A percentile compares a stretch with the other conserved stretches of the same genome.
phyloP scores from a whole-genome alignment of 2,797 vertebrate species.

The Falco columbarius region DNA sequence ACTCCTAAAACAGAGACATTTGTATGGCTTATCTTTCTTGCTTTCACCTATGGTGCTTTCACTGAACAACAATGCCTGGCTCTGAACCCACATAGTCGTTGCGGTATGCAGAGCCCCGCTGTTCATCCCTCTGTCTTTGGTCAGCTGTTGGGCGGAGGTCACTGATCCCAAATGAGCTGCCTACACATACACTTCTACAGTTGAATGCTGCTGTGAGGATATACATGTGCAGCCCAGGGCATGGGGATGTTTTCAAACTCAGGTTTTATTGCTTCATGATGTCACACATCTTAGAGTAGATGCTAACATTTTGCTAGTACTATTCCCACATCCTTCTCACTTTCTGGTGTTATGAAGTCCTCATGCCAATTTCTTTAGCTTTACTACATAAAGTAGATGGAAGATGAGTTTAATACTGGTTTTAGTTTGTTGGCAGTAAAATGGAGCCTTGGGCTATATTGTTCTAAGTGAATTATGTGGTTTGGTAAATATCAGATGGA shows the following conservation, averaged over 20 bases:
- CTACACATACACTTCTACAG: neutral
- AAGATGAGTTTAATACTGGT: neutral
- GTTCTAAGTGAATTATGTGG: neutral
- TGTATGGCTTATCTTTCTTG: neutral
- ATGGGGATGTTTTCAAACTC: neutral
- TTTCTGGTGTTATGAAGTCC: neutral
- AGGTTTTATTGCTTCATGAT: neutral
- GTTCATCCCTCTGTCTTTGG: neutral
- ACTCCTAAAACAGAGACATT: neutral
- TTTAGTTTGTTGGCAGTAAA: neutral
- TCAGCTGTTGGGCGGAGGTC: neutral
- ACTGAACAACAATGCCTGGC: neutral
- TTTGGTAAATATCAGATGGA: neutral
- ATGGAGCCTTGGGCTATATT: neutral
- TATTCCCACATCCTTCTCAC: neutral
- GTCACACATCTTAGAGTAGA: neutral
- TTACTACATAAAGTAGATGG: neutral
- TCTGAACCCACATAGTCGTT: neutral
- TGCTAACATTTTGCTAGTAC: neutral
- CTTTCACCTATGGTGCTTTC: neutral
- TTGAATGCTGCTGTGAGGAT: neutral
- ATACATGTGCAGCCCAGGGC: neutral
- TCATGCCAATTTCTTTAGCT: neutral
- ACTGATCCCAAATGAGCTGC: neutral
- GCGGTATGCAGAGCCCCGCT: neutral